phyloP scores from a whole-genome alignment of 2,888 invertebrate species.

The Ochropacha duplaris region DNA sequence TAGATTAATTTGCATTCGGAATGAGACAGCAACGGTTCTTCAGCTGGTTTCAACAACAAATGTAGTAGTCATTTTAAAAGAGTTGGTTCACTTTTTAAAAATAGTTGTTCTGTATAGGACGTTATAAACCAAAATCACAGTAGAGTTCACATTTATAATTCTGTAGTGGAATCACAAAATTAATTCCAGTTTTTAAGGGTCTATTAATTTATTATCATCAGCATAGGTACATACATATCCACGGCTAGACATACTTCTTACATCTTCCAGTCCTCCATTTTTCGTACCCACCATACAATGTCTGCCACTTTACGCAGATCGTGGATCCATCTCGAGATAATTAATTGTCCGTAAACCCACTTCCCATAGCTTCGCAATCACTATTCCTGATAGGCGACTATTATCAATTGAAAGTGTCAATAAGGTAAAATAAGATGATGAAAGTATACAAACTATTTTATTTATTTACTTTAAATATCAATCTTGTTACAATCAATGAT shows the following conservation, averaged over 20 bases:
- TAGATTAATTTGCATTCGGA: constrained; percentile 33
- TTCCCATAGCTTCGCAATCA: neutral
- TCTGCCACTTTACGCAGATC: neutral
- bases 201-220: too few species aligned
- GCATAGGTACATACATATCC: too few species aligned
- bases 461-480: neutral
- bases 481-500: neutral
- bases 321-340: neutral
- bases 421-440: neutral
- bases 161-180: too few species aligned
- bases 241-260: neutral
- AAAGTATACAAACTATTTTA: neutral
- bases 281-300: neutral
- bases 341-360: neutral
- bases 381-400: too few species aligned
- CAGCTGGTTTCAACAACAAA: neutral
- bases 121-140: too few species aligned
- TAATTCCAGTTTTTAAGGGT: too few species aligned
- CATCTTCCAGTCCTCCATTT: neutral
- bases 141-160: too few species aligned
- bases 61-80: neutral
- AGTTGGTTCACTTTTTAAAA: too few species aligned
- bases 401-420: too few species aligned
- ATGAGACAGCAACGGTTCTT: constrained; percentile 10
- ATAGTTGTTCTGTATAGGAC: too few species aligned